phyloP scores from a whole-genome alignment of 2,113 vertebrate species.

The Clarias gariepinus region DNA sequence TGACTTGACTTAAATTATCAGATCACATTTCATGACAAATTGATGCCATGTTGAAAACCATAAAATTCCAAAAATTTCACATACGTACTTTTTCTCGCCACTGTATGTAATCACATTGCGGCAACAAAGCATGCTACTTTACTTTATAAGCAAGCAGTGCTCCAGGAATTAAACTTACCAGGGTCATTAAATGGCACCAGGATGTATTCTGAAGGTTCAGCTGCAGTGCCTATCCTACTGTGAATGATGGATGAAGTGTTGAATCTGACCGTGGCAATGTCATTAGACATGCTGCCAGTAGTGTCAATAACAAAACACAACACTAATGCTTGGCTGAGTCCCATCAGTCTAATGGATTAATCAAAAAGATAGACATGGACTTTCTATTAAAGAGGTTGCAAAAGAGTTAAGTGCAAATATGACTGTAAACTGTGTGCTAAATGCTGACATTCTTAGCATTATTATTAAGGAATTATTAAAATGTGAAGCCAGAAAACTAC shows the following conservation, averaged over 20 bases:
- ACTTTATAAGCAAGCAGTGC: background rate
- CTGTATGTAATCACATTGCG: too few relatives aligned
- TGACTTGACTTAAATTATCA: too few relatives aligned
- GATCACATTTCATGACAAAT: too few relatives aligned
- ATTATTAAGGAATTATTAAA: too few relatives aligned
- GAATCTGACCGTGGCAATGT: constrained; percentile 49
- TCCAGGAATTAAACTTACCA: constrained; percentile 47
- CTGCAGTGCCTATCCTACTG: constrained; percentile 43
- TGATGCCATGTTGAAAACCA: too few relatives aligned
- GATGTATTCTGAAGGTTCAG: constrained; percentile 59
- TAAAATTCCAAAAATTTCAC: too few relatives aligned
- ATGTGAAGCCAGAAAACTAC: too few relatives aligned
- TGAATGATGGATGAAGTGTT: constrained; percentile 57
- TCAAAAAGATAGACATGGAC: too few relatives aligned
- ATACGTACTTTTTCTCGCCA: too few relatives aligned
- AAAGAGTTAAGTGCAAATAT: background rate
- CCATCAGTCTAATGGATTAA: constrained; percentile 59
- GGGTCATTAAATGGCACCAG: constrained; percentile 69
- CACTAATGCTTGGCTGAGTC: constrained; percentile 60
- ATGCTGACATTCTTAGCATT: too few relatives aligned
- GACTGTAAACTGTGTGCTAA: background rate
- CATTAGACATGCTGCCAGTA: constrained; percentile 64
- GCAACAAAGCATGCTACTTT: too few relatives aligned
- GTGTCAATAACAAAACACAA: constrained; percentile 69
- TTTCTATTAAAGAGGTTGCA: background rate